These are phyloP conservation scores for Ochropleura plecta DNA, from an alignment of 2,888 invertebrate species.

Conservation along the genomic window DNA sequence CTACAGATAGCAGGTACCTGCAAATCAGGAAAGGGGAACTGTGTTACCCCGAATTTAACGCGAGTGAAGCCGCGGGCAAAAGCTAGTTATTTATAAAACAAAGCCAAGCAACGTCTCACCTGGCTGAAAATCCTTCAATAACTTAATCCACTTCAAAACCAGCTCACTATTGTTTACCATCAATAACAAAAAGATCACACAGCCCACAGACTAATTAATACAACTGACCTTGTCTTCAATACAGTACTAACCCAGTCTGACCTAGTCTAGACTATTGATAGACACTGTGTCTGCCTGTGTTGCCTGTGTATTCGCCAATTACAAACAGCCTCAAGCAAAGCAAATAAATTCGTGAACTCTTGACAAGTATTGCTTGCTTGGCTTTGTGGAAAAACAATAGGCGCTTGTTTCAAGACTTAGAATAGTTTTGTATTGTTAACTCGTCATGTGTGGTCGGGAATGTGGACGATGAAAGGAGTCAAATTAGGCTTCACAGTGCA, in stretches of 20 bases:
- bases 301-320: slow-evolving; percentile 45
- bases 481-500: slow-evolving; percentile 12
- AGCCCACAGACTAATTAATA: slow-evolving; percentile 47
- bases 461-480: neutral
- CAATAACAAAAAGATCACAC: slow-evolving; percentile 36
- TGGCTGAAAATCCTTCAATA: slow-evolving; percentile 1
- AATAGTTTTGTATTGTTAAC: slow-evolving; percentile 52
- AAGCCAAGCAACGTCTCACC: neutral
- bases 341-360: slow-evolving; percentile 27
- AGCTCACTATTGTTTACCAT: slow-evolving; percentile 38
- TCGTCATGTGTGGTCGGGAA: slow-evolving; percentile 7
- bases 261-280: slow-evolving; percentile 47
- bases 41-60: too few species aligned
- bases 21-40: too few species aligned
- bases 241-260: neutral
- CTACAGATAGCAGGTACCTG: too few species aligned
- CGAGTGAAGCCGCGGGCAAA: too few species aligned
- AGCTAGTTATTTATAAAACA: neutral
- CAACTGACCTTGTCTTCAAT: slow-evolving; percentile 31
- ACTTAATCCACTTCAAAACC: slow-evolving; percentile 17
- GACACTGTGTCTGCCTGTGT: slow-evolving; percentile 27
- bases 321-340: slow-evolving; percentile 30
- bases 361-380: slow-evolving; percentile 53
- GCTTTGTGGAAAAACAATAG: slow-evolving; percentile 42
- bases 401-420: slow-evolving; percentile 39